A percentile compares a stretch with the other conserved stretches of the same genome.
These are phyloP conservation scores for Euura lappo DNA, from an alignment of 1,140 invertebrate genomes.

Conservation along the genomic window DNA sequence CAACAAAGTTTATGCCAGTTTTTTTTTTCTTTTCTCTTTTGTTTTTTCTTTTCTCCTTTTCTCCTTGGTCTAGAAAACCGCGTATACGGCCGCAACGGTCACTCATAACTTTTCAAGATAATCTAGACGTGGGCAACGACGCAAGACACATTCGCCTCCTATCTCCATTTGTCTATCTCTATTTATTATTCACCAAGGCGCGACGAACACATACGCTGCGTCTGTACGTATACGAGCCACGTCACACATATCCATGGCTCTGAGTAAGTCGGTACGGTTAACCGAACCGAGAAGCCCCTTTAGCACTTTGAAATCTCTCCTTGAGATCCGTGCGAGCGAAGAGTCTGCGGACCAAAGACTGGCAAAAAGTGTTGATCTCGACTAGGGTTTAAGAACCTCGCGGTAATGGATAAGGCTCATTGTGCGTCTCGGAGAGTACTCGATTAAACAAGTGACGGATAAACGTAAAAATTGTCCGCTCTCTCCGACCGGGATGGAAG, in stretches of 20 bases:
- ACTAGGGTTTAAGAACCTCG: background rate
- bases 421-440: too few species aligned
- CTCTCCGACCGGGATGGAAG: background rate
- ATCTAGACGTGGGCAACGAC: constrained; percentile 49
- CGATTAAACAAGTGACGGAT: too few species aligned
- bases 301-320: background rate
- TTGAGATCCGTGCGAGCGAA: background rate
- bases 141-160: constrained; percentile 29
- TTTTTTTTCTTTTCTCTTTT: too few species aligned
- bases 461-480: background rate
- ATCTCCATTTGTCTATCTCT: constrained; percentile 46
- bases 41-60: too few species aligned
- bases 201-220: constrained; percentile 10
- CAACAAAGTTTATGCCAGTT: too few species aligned
- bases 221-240: too few species aligned
- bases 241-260: too few species aligned
- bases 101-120: constrained; percentile 54
- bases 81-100: constrained; percentile 19
- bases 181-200: constrained; percentile 50
- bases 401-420: too few species aligned
- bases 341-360: too few species aligned
- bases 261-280: too few species aligned
- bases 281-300: background rate
- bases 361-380: background rate
- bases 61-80: too few species aligned